Evolutionary conservation across 1,140 invertebrate genomes (phyloP).

Genomic region (Lepeophtheirus salmonis): DNA sequence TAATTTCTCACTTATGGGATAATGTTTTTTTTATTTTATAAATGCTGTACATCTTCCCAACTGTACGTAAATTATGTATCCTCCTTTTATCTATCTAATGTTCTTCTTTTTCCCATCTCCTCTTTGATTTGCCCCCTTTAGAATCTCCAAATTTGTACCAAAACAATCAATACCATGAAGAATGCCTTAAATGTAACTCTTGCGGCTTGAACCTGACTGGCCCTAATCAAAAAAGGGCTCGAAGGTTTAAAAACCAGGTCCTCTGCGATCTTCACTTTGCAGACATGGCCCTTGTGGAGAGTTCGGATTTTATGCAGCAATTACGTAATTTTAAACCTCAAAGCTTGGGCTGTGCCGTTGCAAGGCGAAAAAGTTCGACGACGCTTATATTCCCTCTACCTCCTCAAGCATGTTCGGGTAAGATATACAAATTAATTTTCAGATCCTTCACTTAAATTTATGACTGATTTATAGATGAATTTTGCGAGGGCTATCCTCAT

Average conservation of each 20-base stretch:
- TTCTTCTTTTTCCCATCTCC: not conserved
- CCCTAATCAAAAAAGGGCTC: constrained; percentile 58
- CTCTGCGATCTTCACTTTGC: constrained; percentile 74
- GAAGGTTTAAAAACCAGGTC: constrained; percentile 41
- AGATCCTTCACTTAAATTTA: not conserved
- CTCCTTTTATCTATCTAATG: no score
- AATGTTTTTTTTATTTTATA: no score
- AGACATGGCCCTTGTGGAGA: constrained; percentile 86
- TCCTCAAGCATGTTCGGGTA: constrained; percentile 81
- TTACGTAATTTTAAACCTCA: constrained; percentile 83
- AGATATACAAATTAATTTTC: constrained; percentile 21
- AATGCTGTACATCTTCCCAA: no score
- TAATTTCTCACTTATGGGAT: no score
- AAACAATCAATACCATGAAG: constrained; percentile 87
- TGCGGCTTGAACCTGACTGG: constrained; percentile 78
- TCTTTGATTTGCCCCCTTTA: no score
- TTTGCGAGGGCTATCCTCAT: constrained; percentile 78
- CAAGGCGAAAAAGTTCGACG: constrained; percentile 70
- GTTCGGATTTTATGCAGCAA: constrained; percentile 88
- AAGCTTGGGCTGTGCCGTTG: constrained; percentile 76
- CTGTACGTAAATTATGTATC: no score
- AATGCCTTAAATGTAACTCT: constrained; percentile 65
- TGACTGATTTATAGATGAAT: constrained; percentile 46
- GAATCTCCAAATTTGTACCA: constrained; percentile 72
- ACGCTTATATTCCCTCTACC: constrained; percentile 80